These are phyloP conservation scores for Nesidiocoris tenuis DNA, from an alignment of 2,888 invertebrate genomes.

Conservation along the genomic window DNA sequence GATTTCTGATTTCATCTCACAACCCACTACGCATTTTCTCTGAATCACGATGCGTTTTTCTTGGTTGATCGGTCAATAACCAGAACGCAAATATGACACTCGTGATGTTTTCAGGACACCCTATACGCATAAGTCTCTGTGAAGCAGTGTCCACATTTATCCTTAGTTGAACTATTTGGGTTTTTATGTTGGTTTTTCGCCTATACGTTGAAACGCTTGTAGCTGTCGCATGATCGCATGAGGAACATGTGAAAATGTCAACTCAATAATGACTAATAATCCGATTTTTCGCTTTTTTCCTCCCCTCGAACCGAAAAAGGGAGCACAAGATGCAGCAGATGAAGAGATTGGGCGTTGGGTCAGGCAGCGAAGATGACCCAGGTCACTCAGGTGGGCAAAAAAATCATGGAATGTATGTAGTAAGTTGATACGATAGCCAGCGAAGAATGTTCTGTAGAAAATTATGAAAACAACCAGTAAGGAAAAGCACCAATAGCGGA, in stretches of 20 bases:
- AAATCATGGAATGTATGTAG: too few species aligned
- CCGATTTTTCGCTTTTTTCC: slow-evolving; percentile 49
- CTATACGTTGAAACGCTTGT: slow-evolving; percentile 18
- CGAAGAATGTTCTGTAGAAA: too few species aligned
- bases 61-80: slow-evolving; percentile 4
- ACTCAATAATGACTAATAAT: neutral
- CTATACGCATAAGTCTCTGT: slow-evolving; percentile 34
- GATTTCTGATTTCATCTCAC: too few species aligned
- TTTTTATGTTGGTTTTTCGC: slow-evolving; percentile 18
- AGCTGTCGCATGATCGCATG: slow-evolving; percentile 33
- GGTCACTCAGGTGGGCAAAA: slow-evolving; percentile 67
- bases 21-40: neutral
- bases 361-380: slow-evolving; percentile 74
- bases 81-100: slow-evolving; percentile 6
- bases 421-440: too few species aligned
- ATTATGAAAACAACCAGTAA: neutral
- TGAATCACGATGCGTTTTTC: neutral
- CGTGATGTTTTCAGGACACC: slow-evolving; percentile 14
- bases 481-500: too few species aligned
- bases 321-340: slow-evolving; percentile 78
- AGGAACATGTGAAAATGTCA: neutral
- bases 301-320: slow-evolving; percentile 57
- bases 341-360: slow-evolving; percentile 69
- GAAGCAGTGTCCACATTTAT: slow-evolving; percentile 36
- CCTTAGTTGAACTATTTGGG: neutral